Base-by-base conservation (phyloP, 2,797 vertebrate genomes). In the Cirrhinus molitorella region DNA sequence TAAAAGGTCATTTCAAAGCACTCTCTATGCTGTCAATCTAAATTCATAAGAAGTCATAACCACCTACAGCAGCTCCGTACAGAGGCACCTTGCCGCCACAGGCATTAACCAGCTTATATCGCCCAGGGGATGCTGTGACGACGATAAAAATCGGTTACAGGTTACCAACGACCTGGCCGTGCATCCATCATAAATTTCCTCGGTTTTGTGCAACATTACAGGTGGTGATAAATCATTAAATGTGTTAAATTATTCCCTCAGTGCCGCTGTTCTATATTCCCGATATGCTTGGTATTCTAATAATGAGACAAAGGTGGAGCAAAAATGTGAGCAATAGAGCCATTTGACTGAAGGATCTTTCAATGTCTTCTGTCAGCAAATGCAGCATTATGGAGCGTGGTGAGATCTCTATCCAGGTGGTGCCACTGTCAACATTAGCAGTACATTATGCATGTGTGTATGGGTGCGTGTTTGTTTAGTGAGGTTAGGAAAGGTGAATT, bases 261-360 rank as follows among this genome's bases (percentile, higher is more conserved):
- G 37, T 63, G 66, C 91, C 91, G 89, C 90, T 92, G 88, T 77
- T 88, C 88, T 89, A 85, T 82, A 91, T 92, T 93, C 92, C 91
- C 90, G 93, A 92, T 92, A 92, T 93, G 92, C 91, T 90, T 92
- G 88, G 91, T 90, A 34, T 92, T 89, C 92, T 91, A 91, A n/a
- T 93, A 94, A 93, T 90, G 91, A 93, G 92, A 88, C 55, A 77
- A 59, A 67, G 47, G 63, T 72, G 61, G n/a, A 25, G 23, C 47
- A 23, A 31, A 63, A 61, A 61, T 59, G 31, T 34, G 59, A 55
- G 76, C 51, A 79, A 68, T 74, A 66, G 47, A 74, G 63, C 47
- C 49, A 68, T 71, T 83, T 68, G 51, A 77, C 19, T 55, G 57
- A 65, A 59, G 75, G 80, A 87, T 85, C 61, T 40, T 47, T 49